phyloP scores from a whole-genome alignment of 2,888 invertebrate species.

The Meteorus cinctellus region DNA sequence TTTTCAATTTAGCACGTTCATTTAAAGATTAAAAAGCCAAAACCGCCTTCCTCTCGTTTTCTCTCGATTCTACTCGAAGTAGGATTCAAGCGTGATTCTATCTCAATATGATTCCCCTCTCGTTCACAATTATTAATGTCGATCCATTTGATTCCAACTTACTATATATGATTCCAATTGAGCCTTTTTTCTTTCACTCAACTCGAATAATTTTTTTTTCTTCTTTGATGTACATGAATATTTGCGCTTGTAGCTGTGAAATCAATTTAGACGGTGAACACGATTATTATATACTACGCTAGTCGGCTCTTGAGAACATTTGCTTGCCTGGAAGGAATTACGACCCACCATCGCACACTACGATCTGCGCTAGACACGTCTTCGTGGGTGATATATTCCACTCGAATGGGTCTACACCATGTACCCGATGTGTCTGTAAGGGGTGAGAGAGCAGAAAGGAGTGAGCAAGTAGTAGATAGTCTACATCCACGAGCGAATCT shows the following conservation, averaged over 20 bases:
- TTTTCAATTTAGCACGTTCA: too few relatives aligned
- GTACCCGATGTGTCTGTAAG: conserved; percentile 38
- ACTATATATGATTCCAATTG: too few relatives aligned
- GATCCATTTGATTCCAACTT: too few relatives aligned
- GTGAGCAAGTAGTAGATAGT: neutral
- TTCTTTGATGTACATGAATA: neutral
- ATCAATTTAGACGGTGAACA: conserved; percentile 49
- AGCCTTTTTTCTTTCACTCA: too few relatives aligned
- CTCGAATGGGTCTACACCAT: conserved; percentile 47
- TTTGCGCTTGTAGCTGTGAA: neutral
- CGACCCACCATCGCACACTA: conserved; percentile 56
- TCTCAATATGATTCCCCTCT: too few relatives aligned
- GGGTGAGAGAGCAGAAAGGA: neutral
- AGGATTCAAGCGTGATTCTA: too few relatives aligned
- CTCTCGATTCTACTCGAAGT: too few relatives aligned
- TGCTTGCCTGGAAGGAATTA: conserved; percentile 58
- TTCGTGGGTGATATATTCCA: conserved; percentile 58
- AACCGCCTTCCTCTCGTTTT: too few relatives aligned
- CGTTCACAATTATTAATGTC: too few relatives aligned
- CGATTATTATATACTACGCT: conserved; percentile 54
- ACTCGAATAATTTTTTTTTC: too few relatives aligned
- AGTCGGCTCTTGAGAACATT: conserved; percentile 51
- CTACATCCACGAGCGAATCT: conserved; percentile 40
- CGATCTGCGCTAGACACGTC: conserved; percentile 59
- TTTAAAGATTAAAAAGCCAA: too few relatives aligned